Evolutionary conservation across 2,113 vertebrate genomes (phyloP).

Genomic region (Neodon shergylaensis): DNA sequence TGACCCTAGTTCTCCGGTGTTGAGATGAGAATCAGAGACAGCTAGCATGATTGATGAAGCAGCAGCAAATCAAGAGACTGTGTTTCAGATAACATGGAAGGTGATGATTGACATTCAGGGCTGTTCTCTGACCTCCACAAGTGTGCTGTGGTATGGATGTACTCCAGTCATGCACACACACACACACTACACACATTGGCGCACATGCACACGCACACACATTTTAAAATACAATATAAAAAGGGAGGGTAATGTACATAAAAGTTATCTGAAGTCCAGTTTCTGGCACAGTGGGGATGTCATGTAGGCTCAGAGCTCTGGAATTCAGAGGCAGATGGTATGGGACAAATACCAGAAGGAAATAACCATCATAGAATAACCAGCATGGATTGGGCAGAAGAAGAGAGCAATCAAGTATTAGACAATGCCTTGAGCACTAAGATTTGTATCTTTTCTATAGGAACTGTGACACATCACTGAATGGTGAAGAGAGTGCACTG

Average conservation of each 20-base stretch:
- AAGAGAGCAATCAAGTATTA: not conserved
- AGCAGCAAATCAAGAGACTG: not conserved
- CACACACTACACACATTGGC: too few relatives aligned
- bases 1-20: not conserved
- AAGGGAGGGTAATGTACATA: not conserved
- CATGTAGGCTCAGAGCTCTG: not conserved
- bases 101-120: not conserved
- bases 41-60: not conserved
- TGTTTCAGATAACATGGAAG: not conserved
- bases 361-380: not conserved
- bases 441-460: not conserved
- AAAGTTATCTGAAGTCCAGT: not conserved
- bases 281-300: not conserved
- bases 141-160: not conserved
- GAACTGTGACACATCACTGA: not conserved
- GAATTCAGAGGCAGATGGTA: not conserved
- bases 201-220: not conserved
- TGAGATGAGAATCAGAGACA: not conserved
- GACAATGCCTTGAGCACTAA: fast-evolving
- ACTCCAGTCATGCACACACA: not conserved
- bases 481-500: fast-evolving
- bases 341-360: not conserved
- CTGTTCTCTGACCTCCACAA: not conserved
- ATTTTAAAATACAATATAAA: not conserved
- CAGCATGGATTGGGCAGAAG: not conserved